Base-by-base conservation (phyloP, 2,797 vertebrate species). In the Periparus ater region DNA sequence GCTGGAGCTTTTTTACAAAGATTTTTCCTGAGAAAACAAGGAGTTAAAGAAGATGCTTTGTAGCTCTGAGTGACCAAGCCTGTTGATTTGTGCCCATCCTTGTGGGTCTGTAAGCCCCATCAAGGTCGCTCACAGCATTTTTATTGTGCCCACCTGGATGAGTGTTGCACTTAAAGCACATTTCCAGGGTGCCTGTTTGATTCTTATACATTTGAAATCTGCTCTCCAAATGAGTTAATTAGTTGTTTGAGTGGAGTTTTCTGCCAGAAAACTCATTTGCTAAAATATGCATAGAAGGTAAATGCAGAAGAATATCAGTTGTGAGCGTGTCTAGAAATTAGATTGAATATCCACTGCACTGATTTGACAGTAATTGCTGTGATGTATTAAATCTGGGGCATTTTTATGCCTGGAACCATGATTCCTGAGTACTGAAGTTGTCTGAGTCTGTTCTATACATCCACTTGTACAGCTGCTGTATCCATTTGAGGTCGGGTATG, bases 191-290 rank as follows among this genome's bases (percentile, higher is more conserved):
- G 14, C 34, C 51, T 42, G 18, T 40, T 75, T 72, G 29, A 21
- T 21, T 71, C 88, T 17, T 84, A 36, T 34, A 92, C 53, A 66
- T 85, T 47, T 79, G 30, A 93, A 93, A 75, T n/a, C 38, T 78
- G 38, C 71, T 72, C 58, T 88, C n/a, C 67, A 90, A 62, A 92
- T 42, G 36, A 94, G 63, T 91, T 93, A 88, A 94, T 91, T 93
- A 91, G 86, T 62, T 81, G 8, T 70, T 77, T 51, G 27, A 84
- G 63, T 79, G 54, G 70, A 84, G n/a, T 40, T 89, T 91, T 89
- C 80, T 88, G 80, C 84, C 80, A 91, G 93, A 54, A 93, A 91
- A 84, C 40, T 84, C 47, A 13, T 90, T 92, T 94, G 44, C 51
- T 92, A 58, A 62, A 93, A 92, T 75, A 29, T 2, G 1, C 30